Evolutionary conservation across 2,113 vertebrate genomes (phyloP), one percentile per base, ranked within the genome.

Genomic region (Oxygymnocypris stewartii): DNA sequence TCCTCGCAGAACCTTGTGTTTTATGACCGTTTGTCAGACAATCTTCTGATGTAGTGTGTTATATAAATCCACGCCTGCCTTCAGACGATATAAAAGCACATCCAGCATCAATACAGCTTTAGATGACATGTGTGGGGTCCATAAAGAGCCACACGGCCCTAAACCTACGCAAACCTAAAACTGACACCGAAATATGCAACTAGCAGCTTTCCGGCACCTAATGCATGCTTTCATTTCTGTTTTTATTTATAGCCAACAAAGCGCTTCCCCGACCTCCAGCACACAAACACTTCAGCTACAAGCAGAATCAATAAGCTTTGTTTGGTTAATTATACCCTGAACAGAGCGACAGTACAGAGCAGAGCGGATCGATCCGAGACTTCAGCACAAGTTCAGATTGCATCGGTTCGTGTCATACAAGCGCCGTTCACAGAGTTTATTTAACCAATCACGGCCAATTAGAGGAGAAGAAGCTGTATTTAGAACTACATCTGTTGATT

Each of bases 81-180:
- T 61, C 44, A 61, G 47, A 79, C 77, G 42, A 84, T 37, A 82
- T 78, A 86, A 82, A 69, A 28, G 18, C 61, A 61, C 81, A 65
- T 86, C 28, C 69, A 71, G 67, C 77, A 47, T 85, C 83, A 85
- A 80, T 25, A 51, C 61, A 82, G 85, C 86, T 88, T 79, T 86
- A 86, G 61, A 78, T 81, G 77, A 87, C 47, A 80, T 37, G 37
- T 81, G 76, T n/a, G 75, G 31, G 65, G 47, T 74, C 42, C 44
- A 14, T 12, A 20, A 40, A 31, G 83, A 85, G 44, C 86, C 78
- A 82, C 85, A 82, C 78, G 35, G 2, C 76, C 28, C 42, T 85
- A 80, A 80, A 75, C 67, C 47, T 35, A 14, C 47, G 69, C 47
- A 76, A 81, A 28, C 25, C 74, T 89, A 59, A 65, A 79, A 44